A percentile compares a stretch with the other conserved stretches of the same genome.
Conservation (phyloP, 2,888 invertebrate species). For the Saturnia japonica region DNA sequence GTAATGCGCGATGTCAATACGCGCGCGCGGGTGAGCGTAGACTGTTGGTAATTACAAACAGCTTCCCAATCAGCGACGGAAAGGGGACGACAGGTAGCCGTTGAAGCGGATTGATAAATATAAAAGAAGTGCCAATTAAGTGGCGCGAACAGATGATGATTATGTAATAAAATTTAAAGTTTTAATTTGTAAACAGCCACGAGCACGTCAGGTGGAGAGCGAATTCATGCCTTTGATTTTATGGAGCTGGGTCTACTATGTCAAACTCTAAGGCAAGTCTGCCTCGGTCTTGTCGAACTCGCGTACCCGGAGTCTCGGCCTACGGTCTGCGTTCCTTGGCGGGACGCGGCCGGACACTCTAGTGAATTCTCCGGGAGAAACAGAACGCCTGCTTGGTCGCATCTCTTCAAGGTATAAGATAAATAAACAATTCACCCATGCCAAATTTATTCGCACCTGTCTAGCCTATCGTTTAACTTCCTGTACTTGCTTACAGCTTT, state of each 20-base stretch:
- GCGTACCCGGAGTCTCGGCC: conserved; percentile 91
- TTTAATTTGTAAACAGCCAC: conserved; percentile 1
- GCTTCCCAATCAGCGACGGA: no score
- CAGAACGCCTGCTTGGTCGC: conserved; percentile 87
- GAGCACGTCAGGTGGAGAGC: conserved; percentile 36
- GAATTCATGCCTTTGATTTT: conserved; percentile 85
- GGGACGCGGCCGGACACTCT: conserved; percentile 47
- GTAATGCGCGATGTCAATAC: no score
- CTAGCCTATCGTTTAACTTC: no score
- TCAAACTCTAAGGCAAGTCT: conserved; percentile 88
- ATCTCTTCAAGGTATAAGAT: conserved; percentile 86
- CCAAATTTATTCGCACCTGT: no score
- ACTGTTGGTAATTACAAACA: no score
- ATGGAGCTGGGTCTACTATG: conserved; percentile 87
- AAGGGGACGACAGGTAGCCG: no score
- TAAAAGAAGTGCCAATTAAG: no score
- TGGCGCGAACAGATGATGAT: no score
- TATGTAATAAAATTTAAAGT: background rate
- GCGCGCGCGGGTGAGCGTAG: no score
- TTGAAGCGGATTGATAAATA: no score
- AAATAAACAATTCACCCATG: no score
- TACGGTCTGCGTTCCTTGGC: conserved; percentile 84
- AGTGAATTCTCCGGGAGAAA: conserved; percentile 50
- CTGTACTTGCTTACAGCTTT: no score
- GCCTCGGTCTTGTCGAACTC: conserved; percentile 91